Base-by-base conservation (phyloP, 2,113 vertebrate genomes). In the Holacanthus passer region DNA sequence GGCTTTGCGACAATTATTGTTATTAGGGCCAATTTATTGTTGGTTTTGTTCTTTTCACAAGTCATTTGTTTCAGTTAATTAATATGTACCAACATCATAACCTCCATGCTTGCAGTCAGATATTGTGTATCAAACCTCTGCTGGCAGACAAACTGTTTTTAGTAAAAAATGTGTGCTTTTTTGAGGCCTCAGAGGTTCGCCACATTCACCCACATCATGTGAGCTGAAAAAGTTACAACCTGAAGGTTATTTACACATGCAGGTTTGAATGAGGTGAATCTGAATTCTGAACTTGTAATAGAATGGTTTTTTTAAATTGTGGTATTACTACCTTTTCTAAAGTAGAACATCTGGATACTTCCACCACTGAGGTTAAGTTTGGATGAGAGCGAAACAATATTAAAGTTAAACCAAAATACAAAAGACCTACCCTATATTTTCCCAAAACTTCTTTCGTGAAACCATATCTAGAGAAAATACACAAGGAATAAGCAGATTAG, bases 371-470 rank as follows among this genome's bases (percentile, higher is more conserved):
- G 14, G 7, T n/a, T n/a, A 50, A 27, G 19, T 41, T 41, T 41
- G 37, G 5, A n/a, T 43, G 6, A 55, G 12, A 64, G 12, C 20
- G 5, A 29, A 13, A 9, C 52, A 47, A 37, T 22, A 16, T 1
- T 45, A 2, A 77, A 4, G 7, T 63, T 32, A 60, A 70, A 78
- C 45, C n/a, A 29, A 72, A 66, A 52, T 32, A 14, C 11, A 35
- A 20, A 73, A 73, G 7, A 69, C 91, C 37, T 90, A 98, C 97
- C 96, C 95, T 96, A 79, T 99, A 98, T 93, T 98, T 98, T 58
- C 95, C 93, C 94, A 97, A 96, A 45, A 99, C 96, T 94, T 98
- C 97, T 92, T 97, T 98, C 72, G 96, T 95, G 81, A 99, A 97
- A 60, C 97, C 97, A 7, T 98, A 99, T 87, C 97, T 99, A 83